Evolutionary conservation across 2,113 vertebrate species (phyloP), one percentile per base, ranked within the genome.

Genomic region (Atractosteus spatula): DNA sequence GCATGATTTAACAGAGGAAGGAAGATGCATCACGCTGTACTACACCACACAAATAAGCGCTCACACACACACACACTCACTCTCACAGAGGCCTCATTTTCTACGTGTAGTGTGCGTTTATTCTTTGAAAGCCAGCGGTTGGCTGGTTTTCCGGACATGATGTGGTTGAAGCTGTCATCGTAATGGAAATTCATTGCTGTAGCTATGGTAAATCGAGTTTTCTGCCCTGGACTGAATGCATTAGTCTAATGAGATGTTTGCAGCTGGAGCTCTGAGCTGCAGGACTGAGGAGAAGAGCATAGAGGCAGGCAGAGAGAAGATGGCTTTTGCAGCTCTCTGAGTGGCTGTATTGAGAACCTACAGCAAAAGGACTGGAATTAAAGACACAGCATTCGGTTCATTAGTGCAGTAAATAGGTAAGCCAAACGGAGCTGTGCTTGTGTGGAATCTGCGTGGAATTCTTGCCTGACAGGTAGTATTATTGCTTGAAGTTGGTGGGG

Each of bases 101-200:
- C 76, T 91, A 88, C 45, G 83, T 90, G 90, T 89, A 78, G 88
- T 89, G 87, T 71, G 86, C 84, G 87, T 91, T 87, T 89, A 87
- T 89, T 89, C 87, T 90, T 89, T 89, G 86, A 89, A 89, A 92
- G 91, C 89, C 91, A 90, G 89, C 86, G 91, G 91, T 91, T 93
- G 92, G 93, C 92, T 92, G 91, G 83, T 88, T 89, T 89, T 93
- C 91, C 89, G 91, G 92, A 94, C 92, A 92, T 92, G 92, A 92
- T 93, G 93, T 91, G 92, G 91, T 91, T 89, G 89, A 90, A 89
- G 90, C 92, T 94, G 92, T 93, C 92, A 91, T 86, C 89, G 82
- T 93, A 92, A 94, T 94, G 91, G 93, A 93, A 94, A 93, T 93
- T 93, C 91, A 93, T 91, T 90, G 91, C 92, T 91, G 93, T 93